Conservation (phyloP, 1,140 invertebrate species). For the Drosophila erecta region DNA sequence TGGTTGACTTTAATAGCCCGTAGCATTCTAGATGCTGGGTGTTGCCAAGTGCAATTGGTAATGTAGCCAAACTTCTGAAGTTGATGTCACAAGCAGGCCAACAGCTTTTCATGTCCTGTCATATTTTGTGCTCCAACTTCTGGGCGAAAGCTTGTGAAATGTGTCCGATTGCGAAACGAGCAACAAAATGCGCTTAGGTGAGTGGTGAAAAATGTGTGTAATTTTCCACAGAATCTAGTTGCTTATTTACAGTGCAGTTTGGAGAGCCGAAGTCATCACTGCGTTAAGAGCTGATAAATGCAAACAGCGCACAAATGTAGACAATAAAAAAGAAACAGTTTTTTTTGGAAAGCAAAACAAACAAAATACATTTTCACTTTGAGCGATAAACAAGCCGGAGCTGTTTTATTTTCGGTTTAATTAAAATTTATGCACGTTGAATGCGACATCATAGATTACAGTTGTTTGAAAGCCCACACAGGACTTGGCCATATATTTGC, state of each 20-base stretch:
- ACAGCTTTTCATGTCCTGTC: conserved; percentile 25
- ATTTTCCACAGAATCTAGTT: neutral
- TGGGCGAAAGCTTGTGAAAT: conserved; percentile 18
- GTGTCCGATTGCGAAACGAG: neutral
- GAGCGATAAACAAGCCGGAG: conserved; percentile 20
- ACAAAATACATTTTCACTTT: conserved; percentile 55
- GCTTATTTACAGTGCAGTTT: neutral
- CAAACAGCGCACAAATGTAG: conserved; percentile 9
- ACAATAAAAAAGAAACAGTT: conserved; percentile 23
- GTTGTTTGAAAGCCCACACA: conserved; percentile 18
- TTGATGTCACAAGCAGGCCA: conserved; percentile 58
- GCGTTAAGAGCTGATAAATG: conserved; percentile 42
- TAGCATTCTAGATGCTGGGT: neutral
- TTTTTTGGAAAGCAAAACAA: neutral
- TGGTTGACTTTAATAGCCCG: conserved; percentile 4
- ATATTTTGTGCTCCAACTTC: conserved; percentile 58
- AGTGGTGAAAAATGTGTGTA: neutral
- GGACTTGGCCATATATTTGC: conserved; percentile 21
- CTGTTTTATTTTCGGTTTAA: conserved; percentile 54
- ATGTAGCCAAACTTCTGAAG: conserved; percentile 39
- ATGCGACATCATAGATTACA: conserved; percentile 67
- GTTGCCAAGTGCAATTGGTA: conserved; percentile 47
- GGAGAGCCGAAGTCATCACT: conserved; percentile 16
- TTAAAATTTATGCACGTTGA: conserved; percentile 77
- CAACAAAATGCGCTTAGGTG: neutral